Evolutionary conservation across 1,140 invertebrate genomes (phyloP).

Genomic region (Homarus americanus): DNA sequence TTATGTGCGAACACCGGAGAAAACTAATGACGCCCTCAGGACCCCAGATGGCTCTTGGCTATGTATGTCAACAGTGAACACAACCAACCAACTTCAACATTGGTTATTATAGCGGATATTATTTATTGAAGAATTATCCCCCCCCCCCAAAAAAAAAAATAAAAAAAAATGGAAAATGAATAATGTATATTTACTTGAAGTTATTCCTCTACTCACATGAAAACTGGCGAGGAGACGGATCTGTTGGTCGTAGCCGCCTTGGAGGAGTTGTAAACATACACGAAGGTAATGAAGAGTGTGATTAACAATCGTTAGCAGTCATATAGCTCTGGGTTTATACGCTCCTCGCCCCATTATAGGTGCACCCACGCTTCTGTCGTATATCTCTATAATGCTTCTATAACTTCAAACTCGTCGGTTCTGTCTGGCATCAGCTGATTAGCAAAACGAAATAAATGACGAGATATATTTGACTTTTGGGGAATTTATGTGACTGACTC

Average conservation of each 20-base stretch:
- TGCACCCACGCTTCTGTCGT: slow-evolving; percentile 26
- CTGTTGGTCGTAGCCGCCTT: not conserved
- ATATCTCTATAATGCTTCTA: slow-evolving; percentile 57
- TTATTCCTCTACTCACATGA: not conserved
- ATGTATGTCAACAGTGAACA: no score
- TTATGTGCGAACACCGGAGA: no score
- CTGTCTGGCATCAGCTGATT: slow-evolving; percentile 28
- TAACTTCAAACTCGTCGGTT: slow-evolving; percentile 33
- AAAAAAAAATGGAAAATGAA: no score
- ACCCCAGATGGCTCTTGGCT: no score
- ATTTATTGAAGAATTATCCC: no score
- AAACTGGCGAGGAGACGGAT: not conserved
- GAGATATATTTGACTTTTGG: slow-evolving; percentile 47
- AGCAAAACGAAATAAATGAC: slow-evolving; percentile 44
- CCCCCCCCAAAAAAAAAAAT: no score
- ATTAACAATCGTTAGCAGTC: slow-evolving; percentile 20
- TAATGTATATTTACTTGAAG: not conserved
- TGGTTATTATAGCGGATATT: no score
- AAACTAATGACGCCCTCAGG: no score
- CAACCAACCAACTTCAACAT: no score
- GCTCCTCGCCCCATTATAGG: not conserved
- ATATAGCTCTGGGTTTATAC: slow-evolving; percentile 37
- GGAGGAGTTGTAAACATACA: slow-evolving; percentile 4
- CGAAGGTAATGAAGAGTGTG: slow-evolving; percentile 17
- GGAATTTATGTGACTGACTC: slow-evolving; percentile 8